Evolutionary conservation across 2,113 vertebrate genomes (phyloP), one percentile per base, ranked within the genome.

Genomic region (Podilymbus podiceps): DNA sequence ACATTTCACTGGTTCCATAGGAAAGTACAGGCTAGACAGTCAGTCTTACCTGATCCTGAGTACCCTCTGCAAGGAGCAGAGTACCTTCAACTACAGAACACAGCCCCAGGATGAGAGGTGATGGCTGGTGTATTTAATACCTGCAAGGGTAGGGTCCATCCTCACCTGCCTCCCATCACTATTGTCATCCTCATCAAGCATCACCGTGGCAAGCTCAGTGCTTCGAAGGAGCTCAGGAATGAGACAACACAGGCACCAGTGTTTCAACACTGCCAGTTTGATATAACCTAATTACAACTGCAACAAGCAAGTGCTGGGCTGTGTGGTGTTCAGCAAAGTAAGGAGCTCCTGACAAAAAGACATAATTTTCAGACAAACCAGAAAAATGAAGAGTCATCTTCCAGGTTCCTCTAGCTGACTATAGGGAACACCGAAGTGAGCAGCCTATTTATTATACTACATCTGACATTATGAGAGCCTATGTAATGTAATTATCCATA

Each of bases 261-360:
- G 74, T 82, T 96, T 95, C 90, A 96, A 71, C 71, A 62, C 90
- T 75, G 94, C 89, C 90, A 81, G 83, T 79, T 96, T 95, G 74
- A 90, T 76, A 91, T 90, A 93, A 97, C 95, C 68, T 58, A 97
- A 97, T 97, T 97, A 97, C 94, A 93, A 42, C 72, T 85, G 93
- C 19, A 2, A 89, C 2, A 5, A 91, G 78, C 28, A 93, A 85
- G 75, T 92, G 92, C 96, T 97, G 80, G 87, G 73, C 23, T 53
- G n/a, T 52, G 63, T 78, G 58, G 72, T 58, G 68, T 69, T 96
- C 88, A 81, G 80, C 91, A 92, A 85, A 88, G 62, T 24, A 77
- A 90, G 67, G 86, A 88, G 88, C 85, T 69, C 74, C 85, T 89
- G 93, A 95, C 40, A 75, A 88, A 93, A 93, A 93, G 67, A 35